phyloP scores from a whole-genome alignment of 2,888 invertebrate species.

The Stenodema calcarata region DNA sequence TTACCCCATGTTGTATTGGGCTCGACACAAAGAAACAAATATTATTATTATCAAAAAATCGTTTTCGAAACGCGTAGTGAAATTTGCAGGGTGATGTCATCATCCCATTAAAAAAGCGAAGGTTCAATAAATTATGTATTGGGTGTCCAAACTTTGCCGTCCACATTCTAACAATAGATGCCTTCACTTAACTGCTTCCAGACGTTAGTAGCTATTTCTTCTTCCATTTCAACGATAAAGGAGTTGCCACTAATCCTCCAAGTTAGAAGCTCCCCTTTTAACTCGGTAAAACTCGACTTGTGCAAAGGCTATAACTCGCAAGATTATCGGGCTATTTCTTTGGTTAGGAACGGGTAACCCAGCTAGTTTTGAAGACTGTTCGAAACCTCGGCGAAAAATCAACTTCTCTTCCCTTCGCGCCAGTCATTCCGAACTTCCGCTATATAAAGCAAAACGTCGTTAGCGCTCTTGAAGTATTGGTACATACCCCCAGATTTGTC shows the following conservation, averaged over 20 bases:
- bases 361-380: not conserved
- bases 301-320: not conserved
- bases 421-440: not conserved
- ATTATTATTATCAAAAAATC: no score
- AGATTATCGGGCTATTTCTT: slow-evolving; percentile 10
- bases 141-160: not conserved
- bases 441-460: slow-evolving; percentile 27
- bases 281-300: not conserved
- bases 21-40: no score
- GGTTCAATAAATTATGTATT: not conserved
- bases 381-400: slow-evolving; percentile 1
- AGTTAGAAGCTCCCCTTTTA: not conserved
- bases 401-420: not conserved
- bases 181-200: not conserved
- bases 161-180: not conserved
- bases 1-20: no score
- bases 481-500: slow-evolving; percentile 38
- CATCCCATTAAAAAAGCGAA: not conserved
- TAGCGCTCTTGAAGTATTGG: slow-evolving; percentile 20
- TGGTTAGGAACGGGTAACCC: not conserved
- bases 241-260: not conserved
- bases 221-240: not conserved
- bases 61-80: no score
- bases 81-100: no score
- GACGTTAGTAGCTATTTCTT: not conserved